phyloP scores from a whole-genome alignment of 2,797 vertebrate genomes.

The Triplophysa bombifrons region DNA sequence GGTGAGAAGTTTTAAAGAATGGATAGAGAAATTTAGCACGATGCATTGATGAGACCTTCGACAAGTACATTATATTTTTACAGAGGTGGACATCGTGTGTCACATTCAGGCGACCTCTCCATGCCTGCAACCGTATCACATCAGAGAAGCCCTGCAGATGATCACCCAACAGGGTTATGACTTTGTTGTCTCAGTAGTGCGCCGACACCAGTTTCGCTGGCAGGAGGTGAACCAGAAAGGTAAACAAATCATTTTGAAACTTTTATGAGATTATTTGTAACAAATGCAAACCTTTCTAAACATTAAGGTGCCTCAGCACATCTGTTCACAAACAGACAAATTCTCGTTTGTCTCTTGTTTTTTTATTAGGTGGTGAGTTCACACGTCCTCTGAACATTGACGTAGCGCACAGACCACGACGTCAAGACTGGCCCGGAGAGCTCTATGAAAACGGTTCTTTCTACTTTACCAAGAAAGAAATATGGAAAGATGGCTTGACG shows the following conservation, averaged over 20 bases:
- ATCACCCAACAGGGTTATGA: conserved; percentile 75
- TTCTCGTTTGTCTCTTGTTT: neutral
- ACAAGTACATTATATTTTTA: neutral
- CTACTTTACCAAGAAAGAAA: conserved; percentile 82
- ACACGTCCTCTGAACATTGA: conserved; percentile 83
- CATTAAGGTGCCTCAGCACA: too few relatives aligned
- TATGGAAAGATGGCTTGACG: conserved; percentile 71
- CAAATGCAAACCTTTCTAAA: too few relatives aligned
- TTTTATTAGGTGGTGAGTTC: conserved; percentile 47
- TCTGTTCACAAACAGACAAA: too few relatives aligned
- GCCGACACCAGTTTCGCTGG: conserved; percentile 93
- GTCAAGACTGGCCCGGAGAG: conserved; percentile 94
- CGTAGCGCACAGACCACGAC: conserved; percentile 79
- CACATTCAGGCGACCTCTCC: conserved; percentile 96
- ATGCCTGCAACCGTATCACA: conserved; percentile 88
- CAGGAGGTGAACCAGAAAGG: conserved; percentile 84
- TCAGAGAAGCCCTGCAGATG: conserved; percentile 82
- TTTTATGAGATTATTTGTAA: too few relatives aligned
- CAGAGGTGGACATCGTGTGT: conserved; percentile 89
- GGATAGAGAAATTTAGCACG: neutral
- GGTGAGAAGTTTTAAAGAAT: neutral
- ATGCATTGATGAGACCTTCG: too few relatives aligned
- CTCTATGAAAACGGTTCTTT: conserved; percentile 94
- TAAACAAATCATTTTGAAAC: conserved; percentile 53
- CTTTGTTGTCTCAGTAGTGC: conserved; percentile 91